phyloP scores from a whole-genome alignment of 2,888 invertebrate species.

The Euphydryas editha region DNA sequence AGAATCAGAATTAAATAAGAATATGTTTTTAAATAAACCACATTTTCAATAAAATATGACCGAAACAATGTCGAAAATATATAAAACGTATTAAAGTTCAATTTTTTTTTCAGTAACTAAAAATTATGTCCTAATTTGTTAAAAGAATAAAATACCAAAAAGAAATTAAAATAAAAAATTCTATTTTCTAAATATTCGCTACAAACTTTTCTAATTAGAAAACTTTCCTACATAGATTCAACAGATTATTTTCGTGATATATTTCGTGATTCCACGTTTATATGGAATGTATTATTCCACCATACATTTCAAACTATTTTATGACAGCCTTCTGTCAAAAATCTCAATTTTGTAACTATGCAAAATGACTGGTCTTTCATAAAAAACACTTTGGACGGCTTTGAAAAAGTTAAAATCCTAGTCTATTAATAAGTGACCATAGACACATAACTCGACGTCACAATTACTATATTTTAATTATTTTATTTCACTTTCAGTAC shows the following conservation, averaged over 20 bases:
- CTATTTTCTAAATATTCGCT: constrained; percentile 7
- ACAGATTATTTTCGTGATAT: constrained; percentile 14
- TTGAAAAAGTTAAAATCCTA: constrained; percentile 41
- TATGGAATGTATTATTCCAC: constrained; percentile 33
- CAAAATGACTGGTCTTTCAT: constrained; percentile 27
- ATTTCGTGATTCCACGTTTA: constrained; percentile 28
- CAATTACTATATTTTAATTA: background rate
- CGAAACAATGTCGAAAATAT: background rate
- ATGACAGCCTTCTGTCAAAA: constrained; percentile 39
- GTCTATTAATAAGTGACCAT: constrained; percentile 21
- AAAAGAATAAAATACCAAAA: background rate
- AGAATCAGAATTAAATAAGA: background rate
- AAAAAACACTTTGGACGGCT: constrained; percentile 49
- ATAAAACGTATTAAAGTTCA: background rate
- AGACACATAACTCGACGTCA: constrained; percentile 6
- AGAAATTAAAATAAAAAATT: constrained; percentile 8
- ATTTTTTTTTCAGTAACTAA: constrained; percentile 1
- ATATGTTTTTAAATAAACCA: background rate
- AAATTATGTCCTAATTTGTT: background rate
- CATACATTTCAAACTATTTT: constrained; percentile 8
- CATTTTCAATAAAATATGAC: background rate
- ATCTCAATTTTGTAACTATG: constrained; percentile 10
- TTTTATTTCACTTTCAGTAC: background rate
- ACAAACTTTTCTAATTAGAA: constrained; percentile 11
- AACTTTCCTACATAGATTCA: constrained; percentile 13